Base-by-base conservation (phyloP, 1,140 invertebrate genomes). In the Sycobia sp. region DNA sequence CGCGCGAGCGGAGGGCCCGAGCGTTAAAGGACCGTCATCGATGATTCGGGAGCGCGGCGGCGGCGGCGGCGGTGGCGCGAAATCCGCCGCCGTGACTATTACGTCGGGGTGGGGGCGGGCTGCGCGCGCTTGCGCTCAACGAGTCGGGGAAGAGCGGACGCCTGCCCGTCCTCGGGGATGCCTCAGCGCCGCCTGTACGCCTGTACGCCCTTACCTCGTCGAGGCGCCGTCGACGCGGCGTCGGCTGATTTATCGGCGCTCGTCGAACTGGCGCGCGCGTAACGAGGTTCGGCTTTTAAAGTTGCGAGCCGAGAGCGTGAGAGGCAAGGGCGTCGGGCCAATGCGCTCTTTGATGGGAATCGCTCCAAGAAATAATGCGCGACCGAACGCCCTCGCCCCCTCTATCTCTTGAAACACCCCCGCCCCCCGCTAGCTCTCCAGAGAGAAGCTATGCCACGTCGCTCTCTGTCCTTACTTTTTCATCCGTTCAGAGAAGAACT, bases 221-320 rank as follows among this genome's bases (percentile, higher is more conserved):
- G 60, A 18, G 23, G 7, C 14, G 25, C 16, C 49, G 13, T 13
- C 50, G 50, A n/a, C 32, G 2, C 51, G 4, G 66, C 2, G 22
- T 3, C 23, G 25, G 57, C 71, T 80, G 78, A 80, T 80, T 78
- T 80, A 79, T 80, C 75, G 76, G 72, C 71, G 77, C 77, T 80
- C 70, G 69, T 76, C 74, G 71, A 78, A 76, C 67, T 65, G 65
- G 55, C 65, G 62, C 68, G 62, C 68, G 60, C 66, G 66, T 74
- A 72, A 71, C 66, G 68, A 76, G 71, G 65, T 63, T 64, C 65
- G 67, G 68, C 73, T 72, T 72, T 71, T 69, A 69, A 73, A 71
- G 25, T 68, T 65, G 69, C 61, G 67, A 71, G 65, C 57, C 47
- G 36, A 16, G 36, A 10, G 38, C n/a, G 36, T 25, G 7, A 22